These are phyloP conservation scores for Drosophila miranda DNA, from an alignment of 1,140 invertebrate genomes.

Conservation along the genomic window DNA sequence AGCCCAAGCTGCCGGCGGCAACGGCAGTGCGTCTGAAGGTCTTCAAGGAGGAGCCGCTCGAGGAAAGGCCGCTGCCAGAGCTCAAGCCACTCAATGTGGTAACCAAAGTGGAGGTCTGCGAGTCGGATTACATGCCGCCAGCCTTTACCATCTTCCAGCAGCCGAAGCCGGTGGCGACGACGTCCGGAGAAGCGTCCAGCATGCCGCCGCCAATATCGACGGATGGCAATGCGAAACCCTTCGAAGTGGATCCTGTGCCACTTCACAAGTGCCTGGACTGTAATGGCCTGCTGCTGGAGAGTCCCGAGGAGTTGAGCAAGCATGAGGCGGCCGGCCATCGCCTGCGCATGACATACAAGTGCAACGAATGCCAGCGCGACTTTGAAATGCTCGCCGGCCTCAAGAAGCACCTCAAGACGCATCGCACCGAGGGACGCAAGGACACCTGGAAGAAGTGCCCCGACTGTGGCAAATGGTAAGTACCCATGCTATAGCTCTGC, in stretches of 20 bases:
- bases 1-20: slow-evolving; percentile 53
- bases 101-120: slow-evolving; percentile 59
- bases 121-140: slow-evolving; percentile 53
- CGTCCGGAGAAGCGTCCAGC: slow-evolving; percentile 6
- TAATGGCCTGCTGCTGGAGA: slow-evolving; percentile 66
- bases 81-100: slow-evolving; percentile 16
- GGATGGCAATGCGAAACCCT: slow-evolving; percentile 22
- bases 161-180: slow-evolving; percentile 8
- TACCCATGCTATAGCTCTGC: background rate
- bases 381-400: slow-evolving; percentile 67
- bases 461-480: slow-evolving; percentile 84
- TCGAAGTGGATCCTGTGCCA: slow-evolving; percentile 55
- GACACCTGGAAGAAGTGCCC: slow-evolving; percentile 82
- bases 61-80: slow-evolving; percentile 28
- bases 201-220: slow-evolving; percentile 54
- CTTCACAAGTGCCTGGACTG: slow-evolving; percentile 76
- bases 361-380: slow-evolving; percentile 70
- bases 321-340: slow-evolving; percentile 67
- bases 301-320: slow-evolving; percentile 47
- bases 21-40: slow-evolving; percentile 64
- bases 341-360: slow-evolving; percentile 66
- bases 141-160: slow-evolving; percentile 68
- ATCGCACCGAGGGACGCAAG: slow-evolving; percentile 72
- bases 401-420: slow-evolving; percentile 78
- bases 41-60: slow-evolving; percentile 62